Base-by-base conservation (phyloP, 2,113 vertebrate species). In the Antennarius striatus region DNA sequence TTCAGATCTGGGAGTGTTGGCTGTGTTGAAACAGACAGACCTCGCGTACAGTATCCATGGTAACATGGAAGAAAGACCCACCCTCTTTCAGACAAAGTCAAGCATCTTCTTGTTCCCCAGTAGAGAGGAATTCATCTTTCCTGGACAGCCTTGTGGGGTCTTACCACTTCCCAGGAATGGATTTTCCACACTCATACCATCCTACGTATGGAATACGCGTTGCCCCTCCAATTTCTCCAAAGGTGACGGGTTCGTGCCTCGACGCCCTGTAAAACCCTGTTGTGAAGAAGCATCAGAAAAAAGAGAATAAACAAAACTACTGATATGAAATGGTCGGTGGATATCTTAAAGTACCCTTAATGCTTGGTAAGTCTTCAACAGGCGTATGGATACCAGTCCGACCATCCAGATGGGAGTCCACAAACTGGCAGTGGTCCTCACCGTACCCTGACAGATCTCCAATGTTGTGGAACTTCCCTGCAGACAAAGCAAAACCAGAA, bases 341-440 rank as follows among this genome's bases (percentile, higher is more conserved):
- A 0, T 10, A 12, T 13, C 50, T 15, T 3, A 30, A 48, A 45
- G 13, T 94, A 98, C 98, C 97, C 61, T 87, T 80, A 88, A 92
- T 94, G 77, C 85, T 81, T 58, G 93, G 94, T 62, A 98, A 91
- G 63, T 98, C 93, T 47, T 98, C 90, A 60, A 92, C 83, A 28
- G 74, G 63, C 66, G 94, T 76, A 46, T 95, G 93, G 56, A 90
- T 93, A 55, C 98, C 96, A 8, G 98, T 99, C 50, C 93, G 92
- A 66, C 98, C 98, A 54, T 99, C 96, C 87, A 99, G 90, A 86
- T 96, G 98, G 0, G 97, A 99, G 83, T 99, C 98, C 65, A 99
- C 98, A 86, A 99, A 99, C 60, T 99, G 98, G 79, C 98, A 99
- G 53, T 99, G 98, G 89, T 99, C 98, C 88, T 99, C 98, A 56